Conservation (phyloP, 2,888 invertebrate species). For the Eristalinus aeneus region DNA sequence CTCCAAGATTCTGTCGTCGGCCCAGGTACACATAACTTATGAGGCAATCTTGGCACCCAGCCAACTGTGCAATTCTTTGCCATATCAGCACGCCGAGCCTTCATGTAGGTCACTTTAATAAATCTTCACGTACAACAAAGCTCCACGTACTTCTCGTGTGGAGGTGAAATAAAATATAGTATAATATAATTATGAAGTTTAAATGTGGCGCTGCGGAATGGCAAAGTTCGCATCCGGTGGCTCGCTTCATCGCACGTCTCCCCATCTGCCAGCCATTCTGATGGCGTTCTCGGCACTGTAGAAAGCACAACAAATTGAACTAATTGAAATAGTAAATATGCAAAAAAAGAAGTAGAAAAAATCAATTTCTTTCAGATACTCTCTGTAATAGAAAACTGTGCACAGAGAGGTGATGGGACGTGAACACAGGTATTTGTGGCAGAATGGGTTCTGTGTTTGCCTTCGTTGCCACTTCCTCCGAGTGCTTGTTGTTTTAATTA, state of each 20-base stretch:
- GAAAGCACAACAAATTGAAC: constrained; percentile 22
- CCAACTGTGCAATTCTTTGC: constrained; percentile 34
- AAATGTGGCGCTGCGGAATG: constrained; percentile 11
- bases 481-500: constrained; percentile 45
- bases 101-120: constrained; percentile 44
- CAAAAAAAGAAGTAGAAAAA: constrained; percentile 24
- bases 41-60: constrained; percentile 11
- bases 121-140: constrained; percentile 15
- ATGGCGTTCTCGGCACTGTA: not conserved
- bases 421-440: constrained; percentile 35
- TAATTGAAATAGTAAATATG: constrained; percentile 37
- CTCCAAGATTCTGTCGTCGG: constrained; percentile 31
- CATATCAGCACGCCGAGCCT: not conserved
- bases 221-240: constrained; percentile 22
- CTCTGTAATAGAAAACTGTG: not conserved
- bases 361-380: constrained; percentile 36
- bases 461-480: constrained; percentile 7
- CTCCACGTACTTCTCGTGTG: not conserved
- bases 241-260: not conserved
- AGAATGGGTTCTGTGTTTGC: not conserved
- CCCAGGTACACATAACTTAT: constrained; percentile 29
- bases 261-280: not conserved
- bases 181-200: constrained; percentile 18
- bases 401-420: not conserved
- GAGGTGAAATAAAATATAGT: not conserved